phyloP scores from a whole-genome alignment of 2,113 vertebrate species.

The Anhinga anhinga region DNA sequence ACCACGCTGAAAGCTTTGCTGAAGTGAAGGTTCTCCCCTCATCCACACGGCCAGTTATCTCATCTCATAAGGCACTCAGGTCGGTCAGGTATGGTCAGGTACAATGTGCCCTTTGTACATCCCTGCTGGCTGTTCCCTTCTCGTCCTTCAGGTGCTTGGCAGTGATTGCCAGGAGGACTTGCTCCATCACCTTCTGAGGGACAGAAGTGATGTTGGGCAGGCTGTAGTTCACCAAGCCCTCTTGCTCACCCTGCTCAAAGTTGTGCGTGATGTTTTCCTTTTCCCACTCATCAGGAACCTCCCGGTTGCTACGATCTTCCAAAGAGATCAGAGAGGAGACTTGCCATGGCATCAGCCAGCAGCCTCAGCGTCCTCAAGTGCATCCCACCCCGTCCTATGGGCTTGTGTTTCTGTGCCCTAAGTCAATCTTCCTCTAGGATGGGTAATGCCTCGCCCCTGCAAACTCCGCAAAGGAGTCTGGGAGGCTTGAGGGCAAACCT shows the following conservation, averaged over 20 bases:
- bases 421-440: not conserved
- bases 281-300: not conserved
- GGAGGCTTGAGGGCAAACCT: not conserved
- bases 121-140: not conserved
- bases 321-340: not conserved
- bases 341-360: not conserved
- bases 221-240: not conserved
- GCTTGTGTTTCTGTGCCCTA: not conserved
- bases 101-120: not conserved
- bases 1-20: not conserved
- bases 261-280: not conserved
- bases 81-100: no score
- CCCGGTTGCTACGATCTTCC: not conserved
- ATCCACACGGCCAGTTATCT: not conserved
- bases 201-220: not conserved
- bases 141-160: not conserved
- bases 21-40: not conserved
- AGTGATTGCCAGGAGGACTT: not conserved
- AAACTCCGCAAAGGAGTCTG: not conserved
- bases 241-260: not conserved
- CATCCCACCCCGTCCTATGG: not conserved
- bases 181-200: not conserved
- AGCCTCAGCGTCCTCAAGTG: not conserved
- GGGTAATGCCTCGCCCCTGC: not conserved
- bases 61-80: no score